phyloP scores from a whole-genome alignment of 2,888 invertebrate genomes.

The Acanthosepion esculentum region DNA sequence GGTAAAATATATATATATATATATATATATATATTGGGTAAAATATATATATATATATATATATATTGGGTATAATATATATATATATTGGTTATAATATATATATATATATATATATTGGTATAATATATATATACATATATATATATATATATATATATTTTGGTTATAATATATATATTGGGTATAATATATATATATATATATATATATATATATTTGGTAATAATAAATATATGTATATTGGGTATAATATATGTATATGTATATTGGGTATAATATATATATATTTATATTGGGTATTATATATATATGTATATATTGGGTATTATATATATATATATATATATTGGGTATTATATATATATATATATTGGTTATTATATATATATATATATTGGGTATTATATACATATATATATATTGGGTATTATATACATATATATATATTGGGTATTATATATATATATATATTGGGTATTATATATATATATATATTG shows the following conservation, averaged over 20 bases:
- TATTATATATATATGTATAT: background rate
- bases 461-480: background rate
- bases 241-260: no score
- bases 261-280: background rate
- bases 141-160: background rate
- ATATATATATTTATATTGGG: background rate
- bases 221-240: no score
- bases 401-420: no score
- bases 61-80: no score
- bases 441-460: background rate
- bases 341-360: background rate
- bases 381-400: background rate
- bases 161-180: no score
- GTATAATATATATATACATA: background rate
- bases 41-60: no score
- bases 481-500: background rate
- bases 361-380: no score
- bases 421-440: no score
- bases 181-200: no score
- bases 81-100: no score
- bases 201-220: background rate
- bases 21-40: no score
- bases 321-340: background rate
- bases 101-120: no score
- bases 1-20: background rate